Evolutionary conservation across 2,888 invertebrate genomes (phyloP), one percentile per base, ranked within the genome.

Genomic region (Limnephilus marmoratus): DNA sequence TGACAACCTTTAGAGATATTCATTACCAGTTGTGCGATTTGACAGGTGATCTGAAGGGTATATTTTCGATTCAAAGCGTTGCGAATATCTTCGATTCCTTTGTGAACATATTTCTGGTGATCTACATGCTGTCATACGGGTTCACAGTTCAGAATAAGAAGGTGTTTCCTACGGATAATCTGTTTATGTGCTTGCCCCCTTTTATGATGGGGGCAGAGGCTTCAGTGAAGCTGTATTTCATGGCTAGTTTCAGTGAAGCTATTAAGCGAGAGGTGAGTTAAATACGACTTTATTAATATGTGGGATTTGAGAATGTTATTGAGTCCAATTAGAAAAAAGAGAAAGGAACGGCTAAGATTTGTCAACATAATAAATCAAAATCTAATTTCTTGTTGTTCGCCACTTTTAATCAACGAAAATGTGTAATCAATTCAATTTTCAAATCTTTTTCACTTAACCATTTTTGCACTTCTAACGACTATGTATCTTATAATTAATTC

Each of bases 11-110:
- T 49, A 41, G 68, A 53, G 90, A 93, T 81, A 18, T 93, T 45
- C 93, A 93, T 49, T 92, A 89, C 89, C 87, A 81, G 49, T 34
- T 93, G 37, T 93, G 93, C 89, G 92, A 93, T 83, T 41, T 93
- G 29, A 85, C 88, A n/a, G 53, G 85, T 13, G 90, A 93, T 92
- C 45, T 92, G 85, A 93, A 91, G 85, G 49, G 68, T 29, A 80
- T 89, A 37, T 82, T 92, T 68, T 93, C 91, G 11, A 53, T 92
- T 29, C 92, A 90, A 45, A 91, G 90, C 15, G 91, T 91, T 9
- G 90, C 85, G 29, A 91, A 91, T 41, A 92, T 93, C 37, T 91
- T 90, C 41, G 86, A 89, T 81, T 93, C 91, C 53, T 92, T 93
- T 82, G 86, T 93, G 13, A 90, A 91, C n/a, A 90, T 92, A 41